Base-by-base conservation (phyloP, 2,113 vertebrate species). In the Corapipo altera region DNA sequence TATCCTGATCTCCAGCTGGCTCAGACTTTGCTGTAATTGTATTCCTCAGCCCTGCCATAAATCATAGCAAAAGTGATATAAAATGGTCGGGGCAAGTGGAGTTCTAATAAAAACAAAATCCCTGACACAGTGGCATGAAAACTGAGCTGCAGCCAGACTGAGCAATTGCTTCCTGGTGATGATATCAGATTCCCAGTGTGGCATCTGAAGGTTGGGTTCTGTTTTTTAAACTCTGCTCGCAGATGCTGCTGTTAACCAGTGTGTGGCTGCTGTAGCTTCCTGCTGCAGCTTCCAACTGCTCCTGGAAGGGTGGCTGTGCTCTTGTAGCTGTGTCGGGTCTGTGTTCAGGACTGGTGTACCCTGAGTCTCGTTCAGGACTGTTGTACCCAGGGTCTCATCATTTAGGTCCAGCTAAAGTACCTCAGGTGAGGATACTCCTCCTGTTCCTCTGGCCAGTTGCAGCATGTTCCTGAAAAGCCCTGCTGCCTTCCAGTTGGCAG, bases 51-150 rank as follows among this genome's bases (percentile, higher is more conserved):
- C 17, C 16, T 79, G 84, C 92, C 52, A 83, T 95, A 93, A 96
- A 92, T 96, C 75, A 73, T 35, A 37, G 48, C 49, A 52, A 55
- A 91, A 82, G 64, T 67, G 71, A 79, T 77, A 70, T 15, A 71
- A 95, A 93, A 77, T 88, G 78, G 62, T 77, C 48, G 27, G 48
- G 59, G 88, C 64, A 59, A 94, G 65, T 3, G 12, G 57, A 88
- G 48, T 67, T 90, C 55, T 86, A 81, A 84, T 62, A 33, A 85
- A 95, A 95, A 61, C 78, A 94, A 92, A 91, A 64, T 49, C 43
- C 51, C 39, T 83, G 72, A 57, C 75, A 51, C 72, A 41, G 67
- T 71, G 75, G 59, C 64, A 41, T 39, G 64, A 86, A 93, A 93
- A n/a, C 62, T 67, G 90, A 94, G 88, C 52, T 57, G 58, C 69